A percentile compares a stretch with the other conserved stretches of the same genome.
phyloP scores from a whole-genome alignment of 2,113 vertebrate species.

The Mustela nigripes region DNA sequence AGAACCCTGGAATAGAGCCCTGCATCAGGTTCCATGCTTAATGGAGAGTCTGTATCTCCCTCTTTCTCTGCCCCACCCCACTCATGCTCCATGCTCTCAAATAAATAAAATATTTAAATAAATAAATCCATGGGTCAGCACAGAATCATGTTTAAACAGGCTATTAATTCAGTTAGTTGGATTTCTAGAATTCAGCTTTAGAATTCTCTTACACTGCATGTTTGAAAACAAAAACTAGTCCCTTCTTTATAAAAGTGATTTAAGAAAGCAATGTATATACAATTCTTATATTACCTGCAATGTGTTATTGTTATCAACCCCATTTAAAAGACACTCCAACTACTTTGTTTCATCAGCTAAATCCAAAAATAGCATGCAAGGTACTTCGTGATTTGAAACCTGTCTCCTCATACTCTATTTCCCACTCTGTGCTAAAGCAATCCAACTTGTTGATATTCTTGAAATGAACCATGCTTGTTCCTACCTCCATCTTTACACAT shows the following conservation, averaged over 20 bases:
- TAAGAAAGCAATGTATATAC: neutral
- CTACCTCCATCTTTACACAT: neutral
- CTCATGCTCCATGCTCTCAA: neutral
- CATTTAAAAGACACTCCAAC: neutral
- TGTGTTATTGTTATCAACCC: neutral
- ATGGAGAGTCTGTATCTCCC: neutral
- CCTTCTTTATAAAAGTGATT: neutral
- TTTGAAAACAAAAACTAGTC: neutral
- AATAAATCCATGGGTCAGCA: neutral
- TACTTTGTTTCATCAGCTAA: neutral
- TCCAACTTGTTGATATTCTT: neutral
- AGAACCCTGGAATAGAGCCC: neutral
- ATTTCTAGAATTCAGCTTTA: neutral
- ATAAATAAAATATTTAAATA: neutral
- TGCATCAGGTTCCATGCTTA: neutral
- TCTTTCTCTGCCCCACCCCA: neutral
- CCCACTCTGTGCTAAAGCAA: neutral
- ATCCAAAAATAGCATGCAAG: neutral
- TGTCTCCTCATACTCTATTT: neutral
- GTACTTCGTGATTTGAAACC: neutral
- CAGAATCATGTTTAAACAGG: neutral
- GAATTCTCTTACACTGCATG: neutral
- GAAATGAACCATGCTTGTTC: neutral
- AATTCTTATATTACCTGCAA: neutral
- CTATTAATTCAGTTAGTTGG: neutral